A percentile compares a stretch with the other conserved stretches of the same genome.
Conservation (phyloP, 2,113 vertebrate genomes). For the Trogon surrucura region DNA sequence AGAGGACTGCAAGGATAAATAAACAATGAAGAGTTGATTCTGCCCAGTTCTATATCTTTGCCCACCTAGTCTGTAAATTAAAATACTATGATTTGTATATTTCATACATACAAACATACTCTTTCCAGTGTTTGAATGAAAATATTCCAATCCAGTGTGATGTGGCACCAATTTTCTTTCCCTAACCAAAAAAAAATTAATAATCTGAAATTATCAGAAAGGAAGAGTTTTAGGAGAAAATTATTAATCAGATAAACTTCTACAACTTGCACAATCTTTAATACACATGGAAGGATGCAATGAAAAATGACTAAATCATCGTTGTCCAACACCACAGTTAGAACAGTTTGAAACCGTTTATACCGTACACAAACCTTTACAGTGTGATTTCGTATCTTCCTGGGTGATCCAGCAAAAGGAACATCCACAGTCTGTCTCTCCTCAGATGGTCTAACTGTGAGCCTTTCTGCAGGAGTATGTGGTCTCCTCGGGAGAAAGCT, state of each 20-base stretch:
- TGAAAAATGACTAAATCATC: neutral
- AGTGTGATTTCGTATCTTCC: constrained; percentile 78
- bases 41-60: neutral
- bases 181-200: neutral
- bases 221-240: neutral
- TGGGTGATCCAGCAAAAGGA: constrained; percentile 86
- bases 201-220: neutral
- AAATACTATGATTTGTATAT: neutral
- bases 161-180: neutral
- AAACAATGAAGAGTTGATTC: neutral
- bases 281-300: neutral
- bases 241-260: neutral
- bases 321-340: accelerated
- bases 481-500: constrained; percentile 84
- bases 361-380: constrained; percentile 81
- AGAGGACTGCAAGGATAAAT: neutral
- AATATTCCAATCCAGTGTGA: neutral
- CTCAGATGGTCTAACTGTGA: constrained; percentile 88
- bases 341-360: neutral
- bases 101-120: neutral
- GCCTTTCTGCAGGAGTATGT: constrained; percentile 91
- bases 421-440: constrained; percentile 79
- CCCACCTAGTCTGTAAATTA: neutral
- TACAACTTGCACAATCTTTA: neutral
- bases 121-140: neutral